Percentiles rank a stretch among this genome's conserved stretches.
Evolutionary conservation across 92 coral and sea anemone species (phyloP).

Genomic region (Hydrozoanthus gracilis): DNA sequence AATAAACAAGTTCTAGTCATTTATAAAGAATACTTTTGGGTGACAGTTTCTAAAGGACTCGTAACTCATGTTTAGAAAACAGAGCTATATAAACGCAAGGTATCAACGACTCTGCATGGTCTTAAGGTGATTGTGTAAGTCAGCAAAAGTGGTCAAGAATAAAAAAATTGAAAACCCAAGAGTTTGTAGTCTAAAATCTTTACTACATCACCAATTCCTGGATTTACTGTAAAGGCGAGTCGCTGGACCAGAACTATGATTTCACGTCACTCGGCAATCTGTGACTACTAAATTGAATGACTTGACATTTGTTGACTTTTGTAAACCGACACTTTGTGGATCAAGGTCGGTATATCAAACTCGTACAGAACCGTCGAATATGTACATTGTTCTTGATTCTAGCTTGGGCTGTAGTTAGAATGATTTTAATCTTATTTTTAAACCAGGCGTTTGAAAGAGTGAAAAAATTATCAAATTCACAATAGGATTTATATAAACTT

Average conservation of each 20-base stretch:
- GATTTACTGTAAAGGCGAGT: neutral
- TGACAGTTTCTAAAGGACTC: slow-evolving; percentile 10
- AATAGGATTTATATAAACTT: slow-evolving; percentile 2
- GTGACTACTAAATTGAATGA: slow-evolving; percentile 44
- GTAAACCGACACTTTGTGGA: slow-evolving; percentile 26
- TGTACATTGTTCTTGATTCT: slow-evolving; percentile 5
- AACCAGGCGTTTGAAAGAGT: neutral
- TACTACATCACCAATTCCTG: neutral
- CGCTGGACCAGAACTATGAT: slow-evolving; percentile 4
- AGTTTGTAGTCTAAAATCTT: no score
- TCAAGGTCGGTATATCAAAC: neutral
- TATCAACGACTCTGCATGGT: no score
- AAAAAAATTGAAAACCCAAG: no score
- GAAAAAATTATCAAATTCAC: neutral
- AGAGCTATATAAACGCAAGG: neutral
- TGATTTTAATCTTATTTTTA: neutral
- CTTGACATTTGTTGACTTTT: slow-evolving; percentile 46
- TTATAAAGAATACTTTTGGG: slow-evolving; percentile 22
- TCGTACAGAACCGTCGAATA: neutral
- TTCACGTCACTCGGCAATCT: slow-evolving; percentile 30
- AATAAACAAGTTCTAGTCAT: neutral
- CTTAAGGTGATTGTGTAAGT: no score
- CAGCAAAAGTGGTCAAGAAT: no score
- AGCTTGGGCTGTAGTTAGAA: neutral
- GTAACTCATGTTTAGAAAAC: neutral